Percentiles rank a stretch among this genome's conserved stretches.
phyloP scores from a whole-genome alignment of 2,113 vertebrate species.

The Cnemophilus loriae region DNA sequence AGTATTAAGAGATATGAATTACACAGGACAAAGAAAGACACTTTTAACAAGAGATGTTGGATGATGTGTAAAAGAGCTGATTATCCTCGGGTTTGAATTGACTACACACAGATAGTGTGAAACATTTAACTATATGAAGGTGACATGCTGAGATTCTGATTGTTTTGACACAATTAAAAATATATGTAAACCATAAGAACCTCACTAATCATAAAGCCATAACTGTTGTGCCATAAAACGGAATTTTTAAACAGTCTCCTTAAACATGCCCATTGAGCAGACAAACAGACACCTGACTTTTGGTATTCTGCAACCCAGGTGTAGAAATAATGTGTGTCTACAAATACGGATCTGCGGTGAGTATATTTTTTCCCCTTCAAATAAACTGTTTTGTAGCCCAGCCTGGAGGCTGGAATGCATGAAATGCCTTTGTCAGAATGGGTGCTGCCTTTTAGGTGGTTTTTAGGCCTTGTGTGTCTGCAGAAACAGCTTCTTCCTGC shows the following conservation, averaged over 20 bases:
- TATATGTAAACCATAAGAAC: not conserved
- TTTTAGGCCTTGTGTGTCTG: not conserved
- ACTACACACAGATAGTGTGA: not conserved
- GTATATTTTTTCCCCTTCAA: conserved; percentile 47
- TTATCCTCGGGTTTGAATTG: not conserved
- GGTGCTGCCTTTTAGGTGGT: not conserved
- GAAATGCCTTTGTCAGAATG: not conserved
- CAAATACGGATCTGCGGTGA: conserved; percentile 96
- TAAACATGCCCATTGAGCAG: not conserved
- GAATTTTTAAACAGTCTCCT: not conserved
- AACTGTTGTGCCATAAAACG: not conserved
- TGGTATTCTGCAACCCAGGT: conserved; percentile 77
- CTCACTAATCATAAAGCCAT: not conserved
- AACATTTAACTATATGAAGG: not conserved
- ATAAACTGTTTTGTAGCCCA: not conserved
- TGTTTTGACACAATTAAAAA: not conserved
- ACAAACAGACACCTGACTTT: conserved; percentile 4
- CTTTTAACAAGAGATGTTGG: not conserved
- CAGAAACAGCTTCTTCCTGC: not conserved
- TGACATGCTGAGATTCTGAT: not conserved
- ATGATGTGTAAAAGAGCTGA: not conserved
- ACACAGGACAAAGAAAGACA: not conserved
- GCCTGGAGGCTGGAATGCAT: not conserved
- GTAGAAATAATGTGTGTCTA: conserved; percentile 98
- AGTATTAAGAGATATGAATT: not conserved